These are phyloP conservation scores for Taenioides sp. DNA, from an alignment of 2,797 vertebrate species.

Conservation along the genomic window DNA sequence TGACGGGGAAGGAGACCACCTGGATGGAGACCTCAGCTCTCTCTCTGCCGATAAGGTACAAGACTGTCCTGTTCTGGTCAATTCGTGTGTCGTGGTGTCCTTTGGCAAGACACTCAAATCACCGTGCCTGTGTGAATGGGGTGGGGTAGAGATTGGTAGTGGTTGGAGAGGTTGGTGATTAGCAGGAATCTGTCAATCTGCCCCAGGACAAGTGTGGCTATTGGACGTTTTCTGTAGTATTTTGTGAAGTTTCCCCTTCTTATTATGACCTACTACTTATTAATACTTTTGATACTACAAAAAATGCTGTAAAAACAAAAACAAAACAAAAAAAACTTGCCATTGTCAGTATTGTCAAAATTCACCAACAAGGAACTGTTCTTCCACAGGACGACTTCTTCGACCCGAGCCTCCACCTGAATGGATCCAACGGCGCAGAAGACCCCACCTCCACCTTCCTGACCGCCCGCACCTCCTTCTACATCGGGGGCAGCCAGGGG, in stretches of 20 bases:
- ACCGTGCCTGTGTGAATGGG: too few relatives aligned
- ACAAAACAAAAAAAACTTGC: too few relatives aligned
- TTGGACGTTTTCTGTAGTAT: too few relatives aligned
- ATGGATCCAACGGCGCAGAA: slow-evolving; percentile 18
- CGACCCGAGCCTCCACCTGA: slow-evolving; percentile 24
- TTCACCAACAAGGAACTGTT: too few relatives aligned
- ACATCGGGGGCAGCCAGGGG: slow-evolving; percentile 34
- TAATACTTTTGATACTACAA: too few relatives aligned
- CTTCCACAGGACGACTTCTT: slow-evolving; percentile 32
- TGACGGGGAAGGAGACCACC: slow-evolving; percentile 24
- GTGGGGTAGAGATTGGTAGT: too few relatives aligned
- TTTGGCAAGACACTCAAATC: background rate
- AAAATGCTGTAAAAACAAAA: too few relatives aligned
- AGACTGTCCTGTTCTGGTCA: background rate
- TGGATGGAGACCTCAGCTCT: slow-evolving; percentile 18
- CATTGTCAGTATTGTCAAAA: too few relatives aligned
- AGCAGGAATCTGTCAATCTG: background rate
- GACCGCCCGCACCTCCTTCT: slow-evolving; percentile 67
- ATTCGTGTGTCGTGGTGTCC: background rate
- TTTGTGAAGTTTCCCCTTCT: too few relatives aligned
- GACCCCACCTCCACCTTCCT: slow-evolving; percentile 50
- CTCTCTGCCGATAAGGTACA: slow-evolving; percentile 33
- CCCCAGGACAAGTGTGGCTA: too few relatives aligned
- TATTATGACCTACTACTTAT: too few relatives aligned
- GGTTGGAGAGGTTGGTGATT: too few relatives aligned